phyloP scores from a whole-genome alignment of 2,113 vertebrate genomes.

The Malurus alboscapulatus region DNA sequence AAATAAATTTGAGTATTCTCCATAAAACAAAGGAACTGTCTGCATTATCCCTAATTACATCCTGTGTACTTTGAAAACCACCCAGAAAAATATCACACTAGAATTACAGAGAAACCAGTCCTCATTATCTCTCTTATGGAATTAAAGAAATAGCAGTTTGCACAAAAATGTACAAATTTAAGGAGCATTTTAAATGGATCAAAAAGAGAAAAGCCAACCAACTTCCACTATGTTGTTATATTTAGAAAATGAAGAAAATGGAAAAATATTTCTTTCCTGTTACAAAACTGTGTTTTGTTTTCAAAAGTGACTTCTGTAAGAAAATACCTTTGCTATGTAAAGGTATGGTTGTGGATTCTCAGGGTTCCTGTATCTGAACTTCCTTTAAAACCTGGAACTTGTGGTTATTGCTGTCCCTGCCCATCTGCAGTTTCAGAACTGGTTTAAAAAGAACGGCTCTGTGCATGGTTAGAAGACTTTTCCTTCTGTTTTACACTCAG shows the following conservation, averaged over 20 bases:
- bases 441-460: background rate
- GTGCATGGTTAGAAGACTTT: background rate
- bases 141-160: slow-evolving; percentile 69
- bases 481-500: background rate
- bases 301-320: background rate
- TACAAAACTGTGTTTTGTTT: background rate
- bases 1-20: background rate
- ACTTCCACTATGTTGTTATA: background rate
- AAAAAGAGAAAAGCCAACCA: background rate
- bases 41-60: slow-evolving; percentile 65
- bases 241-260: background rate
- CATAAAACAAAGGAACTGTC: slow-evolving; percentile 38
- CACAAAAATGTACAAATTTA: slow-evolving; percentile 38
- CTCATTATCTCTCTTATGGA: slow-evolving; percentile 65
- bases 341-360: background rate
- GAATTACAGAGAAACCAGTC: slow-evolving; percentile 48
- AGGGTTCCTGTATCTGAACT: background rate
- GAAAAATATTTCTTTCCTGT: background rate
- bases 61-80: slow-evolving; percentile 57
- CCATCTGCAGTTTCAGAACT: background rate
- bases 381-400: background rate
- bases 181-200: slow-evolving; percentile 52
- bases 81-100: slow-evolving; percentile 59
- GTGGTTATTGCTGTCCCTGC: background rate
- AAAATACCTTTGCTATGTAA: rapidly evolving